phyloP scores from a whole-genome alignment of 2,888 invertebrate species.

The Mallateleia sp. region DNA sequence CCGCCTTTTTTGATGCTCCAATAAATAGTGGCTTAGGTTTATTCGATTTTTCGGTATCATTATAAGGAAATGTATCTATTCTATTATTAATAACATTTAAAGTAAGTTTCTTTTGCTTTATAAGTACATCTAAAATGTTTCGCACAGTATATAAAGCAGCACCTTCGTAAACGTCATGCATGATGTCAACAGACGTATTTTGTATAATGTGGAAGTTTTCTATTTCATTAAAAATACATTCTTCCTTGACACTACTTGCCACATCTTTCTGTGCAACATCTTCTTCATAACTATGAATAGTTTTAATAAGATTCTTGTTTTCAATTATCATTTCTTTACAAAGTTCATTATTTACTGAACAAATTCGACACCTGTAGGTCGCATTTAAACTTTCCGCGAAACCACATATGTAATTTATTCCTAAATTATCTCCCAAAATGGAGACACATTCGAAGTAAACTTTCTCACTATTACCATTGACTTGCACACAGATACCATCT shows the following conservation, averaged over 20 bases:
- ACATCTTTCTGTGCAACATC: constrained; percentile 7
- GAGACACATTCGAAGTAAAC: constrained; percentile 18
- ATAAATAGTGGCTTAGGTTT: background rate
- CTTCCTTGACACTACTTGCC: constrained; percentile 52
- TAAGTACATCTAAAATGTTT: constrained; percentile 33
- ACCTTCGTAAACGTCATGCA: constrained; percentile 56
- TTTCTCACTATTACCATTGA: constrained; percentile 16
- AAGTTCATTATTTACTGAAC: constrained; percentile 2
- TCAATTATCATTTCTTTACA: constrained; percentile 70
- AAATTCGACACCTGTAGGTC: constrained; percentile 1
- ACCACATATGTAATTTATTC: constrained; percentile 3
- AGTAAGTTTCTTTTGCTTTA: constrained; percentile 5
- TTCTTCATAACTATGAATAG: constrained; percentile 56
- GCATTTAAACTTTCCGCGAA: constrained; percentile 25
- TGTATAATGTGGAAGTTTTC: constrained; percentile 51
- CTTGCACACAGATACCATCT: constrained; percentile 47
- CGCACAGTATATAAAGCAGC: constrained; percentile 27
- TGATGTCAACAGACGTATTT: constrained; percentile 45
- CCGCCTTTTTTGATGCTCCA: background rate
- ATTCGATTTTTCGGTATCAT: constrained; percentile 7
- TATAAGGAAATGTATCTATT: constrained; percentile 37
- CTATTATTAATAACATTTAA: constrained; percentile 32
- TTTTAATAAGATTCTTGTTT: constrained; percentile 52
- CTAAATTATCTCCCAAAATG: constrained; percentile 30
- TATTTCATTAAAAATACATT: constrained; percentile 55